Evolutionary conservation across 1,140 invertebrate genomes (phyloP).

Genomic region (Drosophila littoralis): DNA sequence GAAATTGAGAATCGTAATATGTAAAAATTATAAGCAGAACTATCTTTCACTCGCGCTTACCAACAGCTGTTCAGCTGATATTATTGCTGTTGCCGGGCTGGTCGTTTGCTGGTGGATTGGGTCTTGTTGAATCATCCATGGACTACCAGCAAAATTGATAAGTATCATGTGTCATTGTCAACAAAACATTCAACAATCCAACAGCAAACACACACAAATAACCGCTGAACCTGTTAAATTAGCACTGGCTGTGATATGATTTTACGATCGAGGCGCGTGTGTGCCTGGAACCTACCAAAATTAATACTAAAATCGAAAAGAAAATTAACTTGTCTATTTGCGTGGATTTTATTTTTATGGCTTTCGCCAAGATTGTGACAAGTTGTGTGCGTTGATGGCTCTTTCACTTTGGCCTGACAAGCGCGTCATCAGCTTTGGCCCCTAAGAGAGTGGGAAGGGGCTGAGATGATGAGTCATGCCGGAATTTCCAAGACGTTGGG

Average conservation of each 20-base stretch:
- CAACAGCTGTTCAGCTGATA: background rate
- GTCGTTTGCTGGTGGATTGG: conserved; percentile 1
- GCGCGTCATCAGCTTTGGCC: conserved; percentile 22
- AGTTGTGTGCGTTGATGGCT: conserved; percentile 17
- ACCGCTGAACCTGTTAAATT: conserved; percentile 39
- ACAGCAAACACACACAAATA: conserved; percentile 3
- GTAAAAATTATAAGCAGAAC: conserved; percentile 6
- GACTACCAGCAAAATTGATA: conserved; percentile 20
- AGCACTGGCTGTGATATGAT: conserved; percentile 36
- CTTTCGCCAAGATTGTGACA: conserved; percentile 25
- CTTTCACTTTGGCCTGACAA: conserved; percentile 12
- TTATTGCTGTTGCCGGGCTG: background rate
- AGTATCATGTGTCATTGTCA: conserved; percentile 17
- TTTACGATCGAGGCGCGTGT: conserved; percentile 67
- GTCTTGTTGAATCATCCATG: conserved; percentile 13
- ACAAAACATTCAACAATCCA: background rate
- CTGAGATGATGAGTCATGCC: conserved; percentile 26
- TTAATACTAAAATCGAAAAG: conserved; percentile 8
- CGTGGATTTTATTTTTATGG: conserved; percentile 60
- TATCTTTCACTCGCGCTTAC: conserved; percentile 8
- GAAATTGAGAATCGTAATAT: background rate
- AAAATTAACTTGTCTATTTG: conserved; percentile 69
- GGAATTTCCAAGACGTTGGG: conserved; percentile 7
- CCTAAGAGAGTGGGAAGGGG: background rate
- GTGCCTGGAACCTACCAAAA: conserved; percentile 23